phyloP scores from a whole-genome alignment of 2,888 invertebrate species.

The Athrips mouffetella region DNA sequence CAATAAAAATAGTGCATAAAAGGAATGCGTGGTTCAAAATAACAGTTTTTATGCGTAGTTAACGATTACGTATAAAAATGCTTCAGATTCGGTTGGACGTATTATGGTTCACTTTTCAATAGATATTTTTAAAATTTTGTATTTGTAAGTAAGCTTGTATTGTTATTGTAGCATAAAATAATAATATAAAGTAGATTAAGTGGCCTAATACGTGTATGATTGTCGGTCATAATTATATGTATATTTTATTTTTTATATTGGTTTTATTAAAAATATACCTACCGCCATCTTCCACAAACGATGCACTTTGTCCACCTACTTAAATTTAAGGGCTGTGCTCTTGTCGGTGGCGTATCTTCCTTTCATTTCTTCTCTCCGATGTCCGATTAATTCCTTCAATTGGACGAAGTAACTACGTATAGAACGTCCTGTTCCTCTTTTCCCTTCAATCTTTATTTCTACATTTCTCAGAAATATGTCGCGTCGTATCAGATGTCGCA shows the following conservation, averaged over 20 bases:
- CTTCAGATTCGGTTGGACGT: constrained; percentile 25
- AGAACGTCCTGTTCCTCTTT: too few species aligned
- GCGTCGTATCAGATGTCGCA: too few species aligned
- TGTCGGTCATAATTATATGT: constrained; percentile 30
- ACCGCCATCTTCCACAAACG: too few species aligned
- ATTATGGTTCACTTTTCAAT: constrained; percentile 29
- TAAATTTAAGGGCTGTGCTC: too few species aligned
- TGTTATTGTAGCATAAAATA: constrained; percentile 53
- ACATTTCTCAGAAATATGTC: too few species aligned
- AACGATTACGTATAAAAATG: constrained; percentile 49
- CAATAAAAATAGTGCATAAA: background rate
- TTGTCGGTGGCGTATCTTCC: too few species aligned
- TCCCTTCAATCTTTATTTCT: too few species aligned
- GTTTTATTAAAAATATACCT: background rate
- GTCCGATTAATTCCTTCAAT: too few species aligned
- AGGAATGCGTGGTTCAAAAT: constrained; percentile 21
- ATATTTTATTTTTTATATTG: constrained; percentile 10
- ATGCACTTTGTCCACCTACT: too few species aligned
- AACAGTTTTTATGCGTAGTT: constrained; percentile 55
- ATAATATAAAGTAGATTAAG: constrained; percentile 60
- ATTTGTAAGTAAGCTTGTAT: constrained; percentile 38
- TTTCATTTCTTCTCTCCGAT: too few species aligned
- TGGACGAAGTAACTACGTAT: too few species aligned
- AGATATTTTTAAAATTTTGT: constrained; percentile 1
- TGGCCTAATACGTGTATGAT: constrained; percentile 47